phyloP scores from a whole-genome alignment of 2,113 vertebrate genomes.

The Geothlypis trichas region DNA sequence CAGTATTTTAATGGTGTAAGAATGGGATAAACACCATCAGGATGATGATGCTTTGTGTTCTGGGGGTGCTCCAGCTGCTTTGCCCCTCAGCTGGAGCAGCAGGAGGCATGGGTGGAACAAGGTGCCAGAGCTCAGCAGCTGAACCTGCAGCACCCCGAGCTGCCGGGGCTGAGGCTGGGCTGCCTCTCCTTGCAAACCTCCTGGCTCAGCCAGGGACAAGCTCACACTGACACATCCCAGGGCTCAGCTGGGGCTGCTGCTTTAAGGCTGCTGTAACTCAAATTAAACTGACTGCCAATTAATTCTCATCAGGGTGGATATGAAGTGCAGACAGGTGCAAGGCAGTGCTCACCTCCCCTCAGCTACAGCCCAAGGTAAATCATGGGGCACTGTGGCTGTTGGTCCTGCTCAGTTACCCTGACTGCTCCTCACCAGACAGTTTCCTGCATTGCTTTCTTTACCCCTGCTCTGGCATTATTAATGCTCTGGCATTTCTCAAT shows the following conservation, averaged over 20 bases:
- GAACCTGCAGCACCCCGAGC: background rate
- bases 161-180: background rate
- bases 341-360: background rate
- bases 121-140: accelerated
- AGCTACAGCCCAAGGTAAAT: background rate
- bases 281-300: background rate
- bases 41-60: background rate
- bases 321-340: background rate
- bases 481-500: background rate
- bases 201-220: background rate
- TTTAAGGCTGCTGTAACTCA: background rate
- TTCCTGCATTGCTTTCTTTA: background rate
- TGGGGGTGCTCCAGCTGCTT: background rate
- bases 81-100: background rate
- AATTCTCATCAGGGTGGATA: background rate
- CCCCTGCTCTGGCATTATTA: background rate
- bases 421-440: background rate
- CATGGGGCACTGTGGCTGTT: background rate
- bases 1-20: background rate
- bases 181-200: background rate
- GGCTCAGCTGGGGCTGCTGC: background rate
- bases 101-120: background rate
- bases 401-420: background rate
- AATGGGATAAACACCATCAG: background rate
- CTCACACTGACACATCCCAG: background rate